phyloP scores from a whole-genome alignment of 2,797 vertebrate genomes.

The Schizopygopsis malacanthus region DNA sequence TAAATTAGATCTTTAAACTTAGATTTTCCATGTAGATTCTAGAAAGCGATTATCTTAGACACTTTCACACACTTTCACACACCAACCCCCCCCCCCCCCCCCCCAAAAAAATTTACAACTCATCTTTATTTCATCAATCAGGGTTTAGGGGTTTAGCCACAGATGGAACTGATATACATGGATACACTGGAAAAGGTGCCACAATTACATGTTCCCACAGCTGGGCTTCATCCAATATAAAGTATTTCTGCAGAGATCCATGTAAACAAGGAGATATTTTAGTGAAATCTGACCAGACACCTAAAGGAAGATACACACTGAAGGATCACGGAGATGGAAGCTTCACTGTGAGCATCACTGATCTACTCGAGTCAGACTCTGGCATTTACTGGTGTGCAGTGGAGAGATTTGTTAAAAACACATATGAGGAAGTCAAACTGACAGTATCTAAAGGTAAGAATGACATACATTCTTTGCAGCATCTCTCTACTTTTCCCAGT shows the following conservation, averaged over 20 bases:
- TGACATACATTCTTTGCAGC: background rate
- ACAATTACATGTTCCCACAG: conserved; percentile 3
- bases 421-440: background rate
- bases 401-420: background rate
- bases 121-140: background rate
- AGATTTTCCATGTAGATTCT: background rate
- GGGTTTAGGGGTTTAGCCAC: background rate
- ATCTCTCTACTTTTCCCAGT: background rate
- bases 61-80: background rate
- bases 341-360: conserved; percentile 45
- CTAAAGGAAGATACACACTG: conserved; percentile 3
- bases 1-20: background rate
- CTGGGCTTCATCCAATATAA: background rate
- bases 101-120: no score
- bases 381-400: conserved; percentile 53
- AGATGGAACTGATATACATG: background rate
- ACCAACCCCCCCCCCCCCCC: no score
- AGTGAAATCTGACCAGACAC: conserved; percentile 8
- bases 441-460: background rate
- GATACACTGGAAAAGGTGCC: conserved; percentile 1
- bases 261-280: background rate
- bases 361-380: conserved; percentile 41
- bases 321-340: background rate
- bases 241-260: conserved; percentile 48
- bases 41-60: background rate